These are phyloP conservation scores for Mythimna vitellina DNA, from an alignment of 2,888 invertebrate genomes.

Conservation along the genomic window DNA sequence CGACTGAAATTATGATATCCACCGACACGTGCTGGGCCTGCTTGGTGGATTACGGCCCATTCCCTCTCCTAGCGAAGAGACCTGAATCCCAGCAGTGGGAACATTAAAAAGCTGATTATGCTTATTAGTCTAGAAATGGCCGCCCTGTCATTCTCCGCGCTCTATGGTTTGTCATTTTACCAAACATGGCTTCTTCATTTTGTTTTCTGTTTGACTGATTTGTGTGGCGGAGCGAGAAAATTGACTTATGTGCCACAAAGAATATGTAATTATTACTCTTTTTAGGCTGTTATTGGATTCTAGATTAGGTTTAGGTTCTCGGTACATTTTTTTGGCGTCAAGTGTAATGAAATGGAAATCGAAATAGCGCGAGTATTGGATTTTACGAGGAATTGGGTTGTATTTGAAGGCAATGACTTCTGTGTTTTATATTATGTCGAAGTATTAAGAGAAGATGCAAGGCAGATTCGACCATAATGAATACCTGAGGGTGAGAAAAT, in stretches of 20 bases:
- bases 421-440: neutral
- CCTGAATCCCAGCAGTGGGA: too few species aligned
- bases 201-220: constrained; percentile 63
- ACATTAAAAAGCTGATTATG: too few species aligned
- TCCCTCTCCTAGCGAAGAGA: too few species aligned
- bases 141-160: neutral
- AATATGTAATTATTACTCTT: constrained; percentile 34
- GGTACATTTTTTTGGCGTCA: neutral
- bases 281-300: constrained; percentile 23
- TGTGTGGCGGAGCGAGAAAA: constrained; percentile 29
- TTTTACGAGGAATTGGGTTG: neutral
- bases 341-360: constrained; percentile 12
- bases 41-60: too few species aligned
- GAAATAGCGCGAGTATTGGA: constrained; percentile 1
- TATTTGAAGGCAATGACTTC: too few species aligned
- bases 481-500: too few species aligned
- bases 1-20: too few species aligned
- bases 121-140: neutral
- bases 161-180: constrained; percentile 54
- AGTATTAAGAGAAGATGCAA: neutral
- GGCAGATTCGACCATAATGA: too few species aligned
- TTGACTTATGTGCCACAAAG: constrained; percentile 26
- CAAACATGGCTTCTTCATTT: constrained; percentile 57
- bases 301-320: neutral
- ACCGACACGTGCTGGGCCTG: too few species aligned